Evolutionary conservation across 2,888 invertebrate species (phyloP).

Genomic region (Kuschelorhynchus macadamiae): DNA sequence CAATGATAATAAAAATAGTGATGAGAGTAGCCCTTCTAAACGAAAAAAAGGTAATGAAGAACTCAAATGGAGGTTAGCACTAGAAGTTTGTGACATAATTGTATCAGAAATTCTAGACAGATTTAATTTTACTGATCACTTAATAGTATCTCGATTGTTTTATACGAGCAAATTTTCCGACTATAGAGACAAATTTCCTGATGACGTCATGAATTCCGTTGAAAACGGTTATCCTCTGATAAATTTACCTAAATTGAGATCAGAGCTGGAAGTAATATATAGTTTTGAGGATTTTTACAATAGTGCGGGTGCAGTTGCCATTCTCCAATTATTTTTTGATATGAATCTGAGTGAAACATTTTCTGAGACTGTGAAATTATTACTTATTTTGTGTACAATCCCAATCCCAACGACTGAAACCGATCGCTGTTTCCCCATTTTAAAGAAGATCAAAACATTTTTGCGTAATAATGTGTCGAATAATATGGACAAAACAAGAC

Average conservation of each 20-base stretch:
- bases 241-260: not conserved
- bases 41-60: not conserved
- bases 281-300: conserved; percentile 3
- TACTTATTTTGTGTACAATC: conserved; percentile 1
- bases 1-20: too few relatives aligned
- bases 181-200: not conserved
- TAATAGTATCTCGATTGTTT: not conserved
- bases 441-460: conserved; percentile 8
- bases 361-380: conserved; percentile 12
- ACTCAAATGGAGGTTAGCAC: not conserved
- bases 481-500: not conserved
- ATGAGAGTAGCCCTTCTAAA: too few relatives aligned
- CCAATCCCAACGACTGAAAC: conserved; percentile 18
- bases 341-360: conserved; percentile 1
- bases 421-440: conserved; percentile 9
- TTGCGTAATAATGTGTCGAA: not conserved
- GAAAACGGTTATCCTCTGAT: not conserved
- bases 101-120: not conserved
- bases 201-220: not conserved
- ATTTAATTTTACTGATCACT: conserved; percentile 9
- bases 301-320: not conserved
- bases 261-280: conserved; percentile 16
- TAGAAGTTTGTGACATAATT: conserved; percentile 2
- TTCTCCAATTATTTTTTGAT: not conserved
- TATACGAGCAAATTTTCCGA: not conserved